Conservation (phyloP, 2,113 vertebrate genomes). For the Protobothrops flavoviridis region DNA sequence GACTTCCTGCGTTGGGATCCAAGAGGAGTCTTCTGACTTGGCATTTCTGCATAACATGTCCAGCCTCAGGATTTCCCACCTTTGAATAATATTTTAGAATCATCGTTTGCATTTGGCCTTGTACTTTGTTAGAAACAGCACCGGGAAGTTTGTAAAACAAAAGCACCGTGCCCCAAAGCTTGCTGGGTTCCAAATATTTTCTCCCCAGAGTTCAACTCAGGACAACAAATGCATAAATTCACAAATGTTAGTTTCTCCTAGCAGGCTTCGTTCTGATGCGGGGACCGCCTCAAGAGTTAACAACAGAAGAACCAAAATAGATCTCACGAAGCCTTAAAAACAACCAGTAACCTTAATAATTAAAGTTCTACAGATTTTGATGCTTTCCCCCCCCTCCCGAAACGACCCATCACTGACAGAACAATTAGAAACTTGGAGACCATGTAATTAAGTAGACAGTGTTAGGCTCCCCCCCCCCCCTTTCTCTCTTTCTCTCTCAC, state of each 20-base stretch:
- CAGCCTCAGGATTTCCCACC: background rate
- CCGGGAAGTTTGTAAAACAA: background rate
- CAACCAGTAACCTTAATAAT: background rate
- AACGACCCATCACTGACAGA: background rate
- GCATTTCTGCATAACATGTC: background rate
- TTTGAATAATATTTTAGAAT: background rate
- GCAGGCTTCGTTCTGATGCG: background rate
- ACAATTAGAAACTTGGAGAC: background rate
- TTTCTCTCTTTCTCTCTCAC: background rate
- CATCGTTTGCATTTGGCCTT: background rate
- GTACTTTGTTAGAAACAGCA: background rate
- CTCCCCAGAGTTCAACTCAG: background rate
- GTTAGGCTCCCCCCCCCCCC: fast-evolving
- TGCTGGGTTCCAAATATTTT: background rate
- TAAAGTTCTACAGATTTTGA: background rate
- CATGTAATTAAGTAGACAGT: background rate
- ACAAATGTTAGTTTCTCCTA: background rate
- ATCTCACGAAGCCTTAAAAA: background rate
- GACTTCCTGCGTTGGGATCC: background rate
- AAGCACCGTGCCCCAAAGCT: background rate
- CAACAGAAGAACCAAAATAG: background rate
- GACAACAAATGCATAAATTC: background rate
- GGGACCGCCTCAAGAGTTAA: background rate
- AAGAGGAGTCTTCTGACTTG: background rate
- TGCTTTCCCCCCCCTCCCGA: background rate